Conservation (phyloP, 2,888 invertebrate species). For the Theretra japonica region DNA sequence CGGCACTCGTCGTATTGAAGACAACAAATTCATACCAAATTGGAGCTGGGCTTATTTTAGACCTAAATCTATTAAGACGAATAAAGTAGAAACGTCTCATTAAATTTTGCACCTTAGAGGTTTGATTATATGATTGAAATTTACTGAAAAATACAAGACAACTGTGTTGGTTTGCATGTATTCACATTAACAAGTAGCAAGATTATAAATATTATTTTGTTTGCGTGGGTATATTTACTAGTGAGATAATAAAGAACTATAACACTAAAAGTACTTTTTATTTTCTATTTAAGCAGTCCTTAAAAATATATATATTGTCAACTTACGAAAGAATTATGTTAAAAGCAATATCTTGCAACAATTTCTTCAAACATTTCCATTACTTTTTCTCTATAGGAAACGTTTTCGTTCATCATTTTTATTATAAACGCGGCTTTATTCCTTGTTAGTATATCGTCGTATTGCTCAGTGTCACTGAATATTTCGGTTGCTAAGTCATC, state of each 20-base stretch:
- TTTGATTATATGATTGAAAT: too few relatives aligned
- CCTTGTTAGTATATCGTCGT: conserved; percentile 81
- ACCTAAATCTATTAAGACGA: conserved; percentile 21
- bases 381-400: conserved; percentile 77
- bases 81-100: background rate
- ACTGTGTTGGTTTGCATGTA: background rate
- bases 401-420: conserved; percentile 80
- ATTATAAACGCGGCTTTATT: conserved; percentile 83
- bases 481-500: conserved; percentile 74
- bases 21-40: conserved; percentile 66
- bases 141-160: too few relatives aligned
- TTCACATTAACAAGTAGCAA: background rate
- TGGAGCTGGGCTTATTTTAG: conserved; percentile 50
- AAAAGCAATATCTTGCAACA: conserved; percentile 74
- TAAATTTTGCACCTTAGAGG: background rate
- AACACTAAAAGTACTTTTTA: background rate
- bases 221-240: background rate
- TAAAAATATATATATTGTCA: background rate
- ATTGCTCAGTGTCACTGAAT: conserved; percentile 78
- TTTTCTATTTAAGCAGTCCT: background rate
- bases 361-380: conserved; percentile 84
- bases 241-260: background rate
- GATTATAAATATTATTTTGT: background rate
- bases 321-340: conserved; percentile 34
- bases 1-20: conserved; percentile 63